These are phyloP conservation scores for Cebus imitator DNA, from an alignment of 2,113 vertebrate genomes.

Conservation along the genomic window DNA sequence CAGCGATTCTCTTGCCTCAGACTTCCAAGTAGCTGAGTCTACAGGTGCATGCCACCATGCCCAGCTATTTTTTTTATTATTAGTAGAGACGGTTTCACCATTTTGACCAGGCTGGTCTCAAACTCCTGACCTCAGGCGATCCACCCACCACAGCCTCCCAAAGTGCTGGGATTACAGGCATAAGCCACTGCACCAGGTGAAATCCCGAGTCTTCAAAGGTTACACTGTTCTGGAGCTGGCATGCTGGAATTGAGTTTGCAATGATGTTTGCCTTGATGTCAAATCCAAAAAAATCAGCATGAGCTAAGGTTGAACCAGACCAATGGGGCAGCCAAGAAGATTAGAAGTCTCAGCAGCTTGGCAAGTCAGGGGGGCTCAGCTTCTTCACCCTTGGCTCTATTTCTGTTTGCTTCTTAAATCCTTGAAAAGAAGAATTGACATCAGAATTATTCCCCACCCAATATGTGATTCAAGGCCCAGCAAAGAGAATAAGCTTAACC, in stretches of 20 bases:
- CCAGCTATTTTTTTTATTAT: too few relatives aligned
- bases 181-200: not conserved
- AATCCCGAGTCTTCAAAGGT: constrained; percentile 60
- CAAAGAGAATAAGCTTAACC: not conserved
- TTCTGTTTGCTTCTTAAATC: constrained; percentile 56
- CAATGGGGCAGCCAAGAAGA: not conserved
- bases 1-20: too few relatives aligned
- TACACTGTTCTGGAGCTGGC: constrained; percentile 43
- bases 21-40: too few relatives aligned
- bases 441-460: constrained; percentile 4
- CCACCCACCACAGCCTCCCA: too few relatives aligned
- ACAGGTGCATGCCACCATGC: too few relatives aligned
- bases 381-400: constrained; percentile 47
- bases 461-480: not conserved
- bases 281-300: not conserved
- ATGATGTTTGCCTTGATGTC: constrained; percentile 16
- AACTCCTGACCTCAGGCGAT: too few relatives aligned
- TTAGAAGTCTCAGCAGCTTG: constrained; percentile 24
- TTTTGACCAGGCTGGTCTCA: too few relatives aligned
- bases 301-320: not conserved
- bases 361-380: constrained; percentile 1
- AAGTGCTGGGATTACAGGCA: too few relatives aligned
- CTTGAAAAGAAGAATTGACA: constrained; percentile 25
- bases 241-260: constrained; percentile 24
- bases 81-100: too few relatives aligned